Conservation (phyloP, 2,797 vertebrate genomes). For the Schizopygopsis malacanthus region DNA sequence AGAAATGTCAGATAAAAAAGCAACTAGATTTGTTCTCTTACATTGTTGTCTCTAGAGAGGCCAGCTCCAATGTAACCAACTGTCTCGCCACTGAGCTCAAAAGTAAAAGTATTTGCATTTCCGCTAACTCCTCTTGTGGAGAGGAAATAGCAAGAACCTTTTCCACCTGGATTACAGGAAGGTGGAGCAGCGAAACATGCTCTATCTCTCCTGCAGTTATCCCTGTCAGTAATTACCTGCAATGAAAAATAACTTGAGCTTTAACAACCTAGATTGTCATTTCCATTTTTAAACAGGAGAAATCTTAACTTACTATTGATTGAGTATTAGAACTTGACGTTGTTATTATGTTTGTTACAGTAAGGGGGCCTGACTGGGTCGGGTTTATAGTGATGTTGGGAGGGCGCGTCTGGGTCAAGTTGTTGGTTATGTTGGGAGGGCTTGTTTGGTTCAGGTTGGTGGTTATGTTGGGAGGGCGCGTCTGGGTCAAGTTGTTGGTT, state of each 20-base stretch:
- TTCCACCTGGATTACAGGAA: conserved; percentile 5
- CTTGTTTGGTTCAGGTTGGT: too few species aligned
- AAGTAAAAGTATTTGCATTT: background rate
- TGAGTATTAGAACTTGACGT: background rate
- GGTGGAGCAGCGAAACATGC: conserved; percentile 15
- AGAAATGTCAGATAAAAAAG: background rate
- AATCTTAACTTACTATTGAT: background rate
- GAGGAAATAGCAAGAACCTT: background rate
- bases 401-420: too few species aligned
- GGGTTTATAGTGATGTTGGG: background rate
- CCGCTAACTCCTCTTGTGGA: background rate
- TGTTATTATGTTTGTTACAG: background rate
- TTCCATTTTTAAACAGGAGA: background rate
- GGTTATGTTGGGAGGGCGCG: too few species aligned
- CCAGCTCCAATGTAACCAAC: conserved; percentile 11
- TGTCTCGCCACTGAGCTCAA: conserved; percentile 25
- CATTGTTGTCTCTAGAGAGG: background rate
- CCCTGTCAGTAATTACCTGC: background rate
- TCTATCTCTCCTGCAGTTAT: background rate
- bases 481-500: too few species aligned
- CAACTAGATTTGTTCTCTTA: background rate
- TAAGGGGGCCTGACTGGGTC: background rate
- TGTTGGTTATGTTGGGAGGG: too few species aligned
- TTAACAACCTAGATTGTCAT: background rate
- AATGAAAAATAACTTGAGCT: background rate